phyloP scores from a whole-genome alignment of 1,140 invertebrate genomes.

The Vanessa tameamea region DNA sequence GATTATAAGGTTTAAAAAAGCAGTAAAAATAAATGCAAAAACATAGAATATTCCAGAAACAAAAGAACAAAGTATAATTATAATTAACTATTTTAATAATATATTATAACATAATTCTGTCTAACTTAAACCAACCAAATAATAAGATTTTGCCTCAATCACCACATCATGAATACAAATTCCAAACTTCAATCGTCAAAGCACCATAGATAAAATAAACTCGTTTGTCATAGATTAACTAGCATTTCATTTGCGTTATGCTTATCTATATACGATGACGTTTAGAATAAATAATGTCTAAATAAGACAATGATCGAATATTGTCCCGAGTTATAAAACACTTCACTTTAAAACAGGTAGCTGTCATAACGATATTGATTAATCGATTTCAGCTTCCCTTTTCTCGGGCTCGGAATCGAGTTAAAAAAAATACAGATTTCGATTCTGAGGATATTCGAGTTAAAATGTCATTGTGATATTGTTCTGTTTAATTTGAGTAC shows the following conservation, averaged over 20 bases:
- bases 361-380: slow-evolving; percentile 20
- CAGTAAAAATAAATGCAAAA: too few relatives aligned
- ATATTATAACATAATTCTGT: too few relatives aligned
- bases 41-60: too few relatives aligned
- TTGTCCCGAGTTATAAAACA: slow-evolving; percentile 7
- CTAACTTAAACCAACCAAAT: too few relatives aligned
- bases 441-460: background rate
- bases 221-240: slow-evolving; percentile 37
- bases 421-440: background rate
- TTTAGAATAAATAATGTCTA: slow-evolving; percentile 29
- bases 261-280: slow-evolving; percentile 33
- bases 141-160: too few relatives aligned
- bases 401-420: background rate
- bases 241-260: slow-evolving; percentile 29
- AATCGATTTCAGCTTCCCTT: slow-evolving; percentile 15
- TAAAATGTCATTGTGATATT: too few relatives aligned
- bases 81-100: too few relatives aligned
- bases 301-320: slow-evolving; percentile 36
- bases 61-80: too few relatives aligned
- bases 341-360: slow-evolving; percentile 23
- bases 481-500: too few relatives aligned
- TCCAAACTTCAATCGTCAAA: slow-evolving; percentile 6
- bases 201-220: slow-evolving; percentile 16
- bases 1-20: too few relatives aligned
- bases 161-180: too few relatives aligned